A percentile compares a stretch with the other conserved stretches of the same genome.
phyloP scores from a whole-genome alignment of 2,888 invertebrate genomes.

The Machimus atricapillus region DNA sequence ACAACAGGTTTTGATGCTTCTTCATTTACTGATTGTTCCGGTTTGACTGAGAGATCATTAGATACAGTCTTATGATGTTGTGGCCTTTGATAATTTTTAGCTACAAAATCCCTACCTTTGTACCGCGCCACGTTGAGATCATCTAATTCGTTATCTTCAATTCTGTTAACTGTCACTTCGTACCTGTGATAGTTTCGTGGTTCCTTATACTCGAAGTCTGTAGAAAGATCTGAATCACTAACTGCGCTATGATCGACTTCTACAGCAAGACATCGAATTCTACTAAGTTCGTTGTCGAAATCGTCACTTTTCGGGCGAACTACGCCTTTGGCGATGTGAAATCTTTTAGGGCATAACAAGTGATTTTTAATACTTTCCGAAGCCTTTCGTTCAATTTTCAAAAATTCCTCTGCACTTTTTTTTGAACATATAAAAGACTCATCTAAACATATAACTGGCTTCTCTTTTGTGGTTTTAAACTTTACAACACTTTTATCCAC shows the following conservation, averaged over 20 bases:
- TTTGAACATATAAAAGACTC: background rate
- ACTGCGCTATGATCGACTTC: conserved; percentile 1
- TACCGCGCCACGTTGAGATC: background rate
- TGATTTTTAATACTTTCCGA: background rate
- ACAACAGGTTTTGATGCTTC: background rate
- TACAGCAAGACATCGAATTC: background rate
- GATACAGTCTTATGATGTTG: background rate
- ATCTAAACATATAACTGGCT: background rate
- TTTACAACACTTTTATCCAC: background rate
- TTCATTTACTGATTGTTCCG: background rate
- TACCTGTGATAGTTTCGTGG: background rate
- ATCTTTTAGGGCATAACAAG: background rate
- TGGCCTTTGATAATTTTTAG: background rate
- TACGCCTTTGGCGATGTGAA: background rate
- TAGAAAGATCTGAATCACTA: background rate
- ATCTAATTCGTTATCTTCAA: background rate
- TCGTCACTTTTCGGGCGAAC: conserved; percentile 13
- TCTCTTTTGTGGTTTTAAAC: background rate
- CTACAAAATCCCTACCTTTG: conserved; percentile 11
- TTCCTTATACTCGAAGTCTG: background rate
- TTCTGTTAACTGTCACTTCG: background rate
- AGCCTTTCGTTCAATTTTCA: background rate
- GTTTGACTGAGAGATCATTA: background rate
- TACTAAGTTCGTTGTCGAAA: background rate
- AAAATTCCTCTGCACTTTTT: background rate